phyloP scores from a whole-genome alignment of 2,888 invertebrate species.

The Halocaridina rubra region DNA sequence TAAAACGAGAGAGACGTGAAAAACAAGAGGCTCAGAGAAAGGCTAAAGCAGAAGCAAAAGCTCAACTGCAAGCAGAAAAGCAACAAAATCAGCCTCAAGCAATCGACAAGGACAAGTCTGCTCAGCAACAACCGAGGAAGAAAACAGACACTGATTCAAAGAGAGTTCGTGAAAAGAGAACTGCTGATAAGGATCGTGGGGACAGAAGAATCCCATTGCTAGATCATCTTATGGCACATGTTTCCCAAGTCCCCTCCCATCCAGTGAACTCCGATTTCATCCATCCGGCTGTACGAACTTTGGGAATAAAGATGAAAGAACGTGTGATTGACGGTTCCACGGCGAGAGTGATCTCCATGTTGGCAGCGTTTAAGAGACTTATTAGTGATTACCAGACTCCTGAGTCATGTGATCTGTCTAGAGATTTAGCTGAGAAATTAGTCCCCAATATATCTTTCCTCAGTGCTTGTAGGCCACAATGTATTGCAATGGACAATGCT shows the following conservation, averaged over 20 bases:
- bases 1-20: constrained; percentile 36
- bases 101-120: not conserved
- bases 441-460: constrained; percentile 41
- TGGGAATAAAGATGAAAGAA: constrained; percentile 48
- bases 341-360: constrained; percentile 34
- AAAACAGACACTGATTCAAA: not conserved
- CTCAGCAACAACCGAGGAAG: not conserved
- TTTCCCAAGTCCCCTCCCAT: constrained; percentile 10
- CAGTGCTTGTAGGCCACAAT: constrained; percentile 36
- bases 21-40: constrained; percentile 47
- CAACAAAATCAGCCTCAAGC: not conserved
- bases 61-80: constrained; percentile 21
- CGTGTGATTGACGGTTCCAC: constrained; percentile 40
- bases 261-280: constrained; percentile 36
- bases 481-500: constrained; percentile 53
- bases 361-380: constrained; percentile 35
- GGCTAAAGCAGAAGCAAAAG: constrained; percentile 24
- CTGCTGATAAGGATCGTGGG: not conserved
- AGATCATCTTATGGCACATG: constrained; percentile 24
- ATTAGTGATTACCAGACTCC: constrained; percentile 54
- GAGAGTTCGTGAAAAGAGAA: constrained; percentile 12
- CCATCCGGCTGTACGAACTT: constrained; percentile 50
- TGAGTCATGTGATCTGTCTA: constrained; percentile 47
- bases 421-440: constrained; percentile 50
- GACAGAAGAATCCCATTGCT: constrained; percentile 29